Evolutionary conservation across 2,113 vertebrate species (phyloP).

Genomic region (Opisthocomus hoazin): DNA sequence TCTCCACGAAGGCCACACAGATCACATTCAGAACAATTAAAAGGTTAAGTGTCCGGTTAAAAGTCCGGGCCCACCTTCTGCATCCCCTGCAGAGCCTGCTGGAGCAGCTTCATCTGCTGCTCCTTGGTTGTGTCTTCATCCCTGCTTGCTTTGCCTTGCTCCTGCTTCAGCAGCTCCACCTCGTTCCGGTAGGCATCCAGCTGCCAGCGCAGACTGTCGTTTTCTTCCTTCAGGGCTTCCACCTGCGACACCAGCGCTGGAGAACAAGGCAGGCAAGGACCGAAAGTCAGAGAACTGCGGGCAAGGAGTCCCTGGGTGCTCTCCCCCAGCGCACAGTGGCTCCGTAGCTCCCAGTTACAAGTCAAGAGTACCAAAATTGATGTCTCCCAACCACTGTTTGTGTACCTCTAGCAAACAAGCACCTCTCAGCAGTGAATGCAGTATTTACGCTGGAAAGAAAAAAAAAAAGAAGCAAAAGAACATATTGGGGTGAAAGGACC

Average conservation of each 20-base stretch:
- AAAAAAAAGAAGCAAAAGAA: neutral
- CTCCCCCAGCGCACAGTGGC: neutral
- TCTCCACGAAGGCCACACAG: neutral
- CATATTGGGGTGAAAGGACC: neutral
- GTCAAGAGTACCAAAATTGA: neutral
- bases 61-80: constrained; percentile 81
- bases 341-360: neutral
- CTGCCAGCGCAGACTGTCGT: constrained; percentile 95
- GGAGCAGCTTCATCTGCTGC: constrained; percentile 91
- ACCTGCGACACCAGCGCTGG: constrained; percentile 80
- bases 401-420: neutral
- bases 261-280: neutral
- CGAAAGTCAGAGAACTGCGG: neutral
- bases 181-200: constrained; percentile 94
- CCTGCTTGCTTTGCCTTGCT: constrained; percentile 83
- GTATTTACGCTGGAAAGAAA: neutral
- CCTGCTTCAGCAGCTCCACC: constrained; percentile 93
- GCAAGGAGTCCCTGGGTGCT: neutral
- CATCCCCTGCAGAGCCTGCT: constrained; percentile 95
- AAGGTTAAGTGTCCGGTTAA: neutral
- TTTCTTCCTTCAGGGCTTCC: constrained; percentile 92
- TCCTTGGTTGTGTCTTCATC: constrained; percentile 88
- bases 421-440: neutral
- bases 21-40: neutral
- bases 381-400: neutral